A percentile compares a stretch with the other conserved stretches of the same genome.
phyloP scores from a whole-genome alignment of 2,797 vertebrate species.

The Erithacus rubecula region DNA sequence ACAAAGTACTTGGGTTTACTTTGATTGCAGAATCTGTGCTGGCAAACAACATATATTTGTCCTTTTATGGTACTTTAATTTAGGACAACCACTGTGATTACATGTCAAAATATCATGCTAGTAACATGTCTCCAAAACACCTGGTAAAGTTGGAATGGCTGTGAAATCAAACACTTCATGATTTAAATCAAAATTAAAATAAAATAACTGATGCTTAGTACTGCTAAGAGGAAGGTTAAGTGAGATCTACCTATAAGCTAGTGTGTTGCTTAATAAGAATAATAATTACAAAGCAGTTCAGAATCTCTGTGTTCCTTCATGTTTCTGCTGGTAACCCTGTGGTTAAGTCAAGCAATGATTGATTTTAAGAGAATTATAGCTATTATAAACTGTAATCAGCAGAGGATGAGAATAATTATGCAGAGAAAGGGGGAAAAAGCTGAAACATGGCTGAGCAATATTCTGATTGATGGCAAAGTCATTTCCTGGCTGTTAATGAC shows the following conservation, averaged over 20 bases:
- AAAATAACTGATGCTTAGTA: conserved; percentile 9
- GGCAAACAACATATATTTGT: background rate
- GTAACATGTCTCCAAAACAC: background rate
- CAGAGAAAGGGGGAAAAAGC: conserved; percentile 57
- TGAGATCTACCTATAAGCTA: background rate
- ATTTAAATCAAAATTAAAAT: conserved; percentile 17
- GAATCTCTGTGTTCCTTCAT: conserved; percentile 62
- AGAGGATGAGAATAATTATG: conserved; percentile 79
- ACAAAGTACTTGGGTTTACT: background rate
- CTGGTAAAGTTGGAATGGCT: background rate
- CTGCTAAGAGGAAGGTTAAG: background rate
- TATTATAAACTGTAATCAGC: conserved; percentile 80
- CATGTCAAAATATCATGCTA: background rate
- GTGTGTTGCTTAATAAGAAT: conserved; percentile 31
- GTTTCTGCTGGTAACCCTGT: conserved; percentile 66
- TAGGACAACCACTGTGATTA: background rate
- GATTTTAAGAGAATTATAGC: conserved; percentile 79
- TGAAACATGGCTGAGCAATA: conserved; percentile 75
- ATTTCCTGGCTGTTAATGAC: conserved; percentile 78
- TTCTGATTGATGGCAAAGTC: conserved; percentile 80
- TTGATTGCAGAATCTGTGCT: background rate
- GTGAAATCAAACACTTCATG: background rate
- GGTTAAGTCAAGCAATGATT: conserved; percentile 74
- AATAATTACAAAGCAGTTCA: conserved; percentile 52
- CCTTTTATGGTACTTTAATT: background rate